phyloP scores from a whole-genome alignment of 2,113 vertebrate species.

The Percopsis transmontana region DNA sequence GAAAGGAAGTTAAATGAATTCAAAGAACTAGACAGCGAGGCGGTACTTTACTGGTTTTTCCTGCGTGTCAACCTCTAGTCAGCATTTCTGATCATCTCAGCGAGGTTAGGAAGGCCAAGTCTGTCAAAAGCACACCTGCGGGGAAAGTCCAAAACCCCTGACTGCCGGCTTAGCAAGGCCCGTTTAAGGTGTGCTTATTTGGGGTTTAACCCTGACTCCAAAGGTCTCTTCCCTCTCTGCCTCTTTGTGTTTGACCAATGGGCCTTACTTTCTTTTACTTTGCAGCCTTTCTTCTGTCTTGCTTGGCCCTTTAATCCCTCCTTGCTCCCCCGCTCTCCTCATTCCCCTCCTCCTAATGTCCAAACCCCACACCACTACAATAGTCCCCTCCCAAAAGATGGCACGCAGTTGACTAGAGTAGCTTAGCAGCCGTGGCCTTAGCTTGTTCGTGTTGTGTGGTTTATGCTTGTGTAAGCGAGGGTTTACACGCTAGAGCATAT shows the following conservation, averaged over 20 bases:
- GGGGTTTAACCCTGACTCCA: conserved; percentile 78
- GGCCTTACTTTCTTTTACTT: conserved; percentile 77
- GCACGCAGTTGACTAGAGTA: conserved; percentile 54
- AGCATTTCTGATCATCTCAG: conserved; percentile 59
- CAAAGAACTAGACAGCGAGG: conserved; percentile 37
- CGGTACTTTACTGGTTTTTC: conserved; percentile 54
- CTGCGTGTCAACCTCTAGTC: conserved; percentile 54
- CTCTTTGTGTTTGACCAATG: conserved; percentile 81
- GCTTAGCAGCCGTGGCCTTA: conserved; percentile 59
- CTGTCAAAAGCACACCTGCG: conserved; percentile 81
- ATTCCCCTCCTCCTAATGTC: conserved; percentile 68
- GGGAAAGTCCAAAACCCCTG: conserved; percentile 69
- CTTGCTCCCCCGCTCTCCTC: conserved; percentile 62
- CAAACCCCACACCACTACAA: conserved; percentile 66
- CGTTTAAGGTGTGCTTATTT: conserved; percentile 81
- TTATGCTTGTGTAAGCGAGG: conserved; percentile 54
- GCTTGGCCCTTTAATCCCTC: conserved; percentile 75
- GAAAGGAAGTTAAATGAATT: background rate
- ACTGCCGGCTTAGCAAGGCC: conserved; percentile 67
- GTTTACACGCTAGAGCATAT: conserved; percentile 53
- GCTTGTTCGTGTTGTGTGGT: conserved; percentile 66
- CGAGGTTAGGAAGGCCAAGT: conserved; percentile 72
- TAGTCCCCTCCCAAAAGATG: conserved; percentile 56
- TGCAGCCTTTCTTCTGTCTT: conserved; percentile 72
- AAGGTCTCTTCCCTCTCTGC: conserved; percentile 69